Evolutionary conservation across 1,140 invertebrate genomes (phyloP), one percentile per base, ranked within the genome.

Genomic region (Psix sp.): DNA sequence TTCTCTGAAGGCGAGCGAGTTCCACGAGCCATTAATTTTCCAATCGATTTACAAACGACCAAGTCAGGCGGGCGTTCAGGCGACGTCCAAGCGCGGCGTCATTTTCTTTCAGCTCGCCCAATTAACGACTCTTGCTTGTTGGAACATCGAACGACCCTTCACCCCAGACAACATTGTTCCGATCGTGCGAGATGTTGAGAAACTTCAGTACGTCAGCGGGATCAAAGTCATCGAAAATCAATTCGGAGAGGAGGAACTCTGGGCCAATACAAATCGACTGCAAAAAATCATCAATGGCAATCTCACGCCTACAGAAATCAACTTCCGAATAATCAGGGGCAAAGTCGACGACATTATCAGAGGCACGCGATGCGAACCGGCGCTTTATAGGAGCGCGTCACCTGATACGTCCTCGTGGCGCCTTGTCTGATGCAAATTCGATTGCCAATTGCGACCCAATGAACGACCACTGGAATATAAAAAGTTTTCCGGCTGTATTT

Each of bases 71-170:
- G 87, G 86, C 13, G 85, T 81, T 3, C 82, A 86, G 31, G 86
- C 86, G 10, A 87, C 79, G 31, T 87, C 86, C 1, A 81, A 81
- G 14, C 88, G 88, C 1, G 88, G 89, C 0, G 89, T 92, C 17
- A 83, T 93, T 31, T 93, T 93, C 84, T 91, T 91, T 73, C 91
- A 91, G 0, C 90, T 93, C 71, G 88, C 92, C 38, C 90, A 91
- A 20, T 86, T 87, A 43, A 91, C 92, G 66, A 90, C 91, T 1
- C 83, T 93, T 1, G 91, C 91, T 5, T 94, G 93, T 63, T 94
- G 93, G 93, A 92, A 93, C 77, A 89, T 90, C 0, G 88, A 91
- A 66, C 91, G 90, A 75, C 86, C 89, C 5, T 88, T 93, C 33
- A 83, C 80, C 0, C 80, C 87, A 1, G 80, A 88, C 7, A 91